Percentiles rank a stretch among this genome's conserved stretches.
Conservation (phyloP, 2,797 vertebrate species). For the Fringilla coelebs region DNA sequence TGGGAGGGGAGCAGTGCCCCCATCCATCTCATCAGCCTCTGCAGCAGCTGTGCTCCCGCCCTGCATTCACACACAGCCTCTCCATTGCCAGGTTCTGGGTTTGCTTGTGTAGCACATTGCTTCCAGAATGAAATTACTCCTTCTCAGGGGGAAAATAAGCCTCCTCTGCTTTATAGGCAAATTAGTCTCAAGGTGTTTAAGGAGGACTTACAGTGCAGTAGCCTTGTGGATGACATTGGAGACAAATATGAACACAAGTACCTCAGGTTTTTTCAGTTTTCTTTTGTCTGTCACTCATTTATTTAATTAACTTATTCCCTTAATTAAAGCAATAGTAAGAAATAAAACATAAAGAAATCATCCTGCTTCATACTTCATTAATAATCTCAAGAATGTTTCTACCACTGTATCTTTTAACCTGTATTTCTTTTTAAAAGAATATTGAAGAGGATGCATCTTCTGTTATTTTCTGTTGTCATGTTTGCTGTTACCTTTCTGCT, state of each 20-base stretch:
- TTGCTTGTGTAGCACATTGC: neutral
- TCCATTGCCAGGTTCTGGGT: neutral
- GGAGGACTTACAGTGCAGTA: neutral
- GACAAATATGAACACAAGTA: neutral
- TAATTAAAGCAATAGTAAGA: neutral
- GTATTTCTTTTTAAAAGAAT: neutral
- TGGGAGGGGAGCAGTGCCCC: neutral
- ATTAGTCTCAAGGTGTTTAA: neutral
- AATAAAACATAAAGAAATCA: neutral
- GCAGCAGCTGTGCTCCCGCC: neutral
- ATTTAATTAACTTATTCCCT: neutral
- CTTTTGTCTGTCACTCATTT: neutral
- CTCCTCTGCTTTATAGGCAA: neutral
- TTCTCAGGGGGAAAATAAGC: neutral
- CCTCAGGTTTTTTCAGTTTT: neutral
- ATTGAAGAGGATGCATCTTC: neutral
- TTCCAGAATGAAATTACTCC: neutral
- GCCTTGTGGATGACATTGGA: neutral
- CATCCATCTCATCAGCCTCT: neutral
- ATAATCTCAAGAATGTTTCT: neutral
- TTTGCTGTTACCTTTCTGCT: neutral
- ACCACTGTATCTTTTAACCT: neutral
- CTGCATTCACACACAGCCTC: rapidly evolving
- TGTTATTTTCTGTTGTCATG: neutral
- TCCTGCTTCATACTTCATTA: neutral